phyloP scores from a whole-genome alignment of 2,113 vertebrate species.

The Triplophysa rosa region DNA sequence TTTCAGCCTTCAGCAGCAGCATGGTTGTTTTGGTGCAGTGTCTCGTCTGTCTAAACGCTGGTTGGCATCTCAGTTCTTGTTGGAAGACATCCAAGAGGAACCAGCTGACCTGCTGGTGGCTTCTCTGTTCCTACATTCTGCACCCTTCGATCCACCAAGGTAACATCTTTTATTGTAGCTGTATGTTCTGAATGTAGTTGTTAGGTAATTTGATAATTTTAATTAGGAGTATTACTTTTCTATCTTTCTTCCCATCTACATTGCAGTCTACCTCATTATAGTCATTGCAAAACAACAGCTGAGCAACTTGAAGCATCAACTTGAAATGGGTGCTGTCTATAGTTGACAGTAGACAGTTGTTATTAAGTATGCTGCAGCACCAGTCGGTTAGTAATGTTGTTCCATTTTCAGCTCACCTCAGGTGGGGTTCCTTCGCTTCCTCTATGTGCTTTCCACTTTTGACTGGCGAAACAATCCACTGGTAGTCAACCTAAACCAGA shows the following conservation, averaged over 20 bases:
- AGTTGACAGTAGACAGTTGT: conserved; percentile 29
- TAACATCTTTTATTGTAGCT: conserved; percentile 71
- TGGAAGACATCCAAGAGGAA: conserved; percentile 80
- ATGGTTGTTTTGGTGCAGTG: conserved; percentile 80
- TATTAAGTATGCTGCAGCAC: conserved; percentile 45
- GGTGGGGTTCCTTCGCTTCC: conserved; percentile 92
- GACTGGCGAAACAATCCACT: conserved; percentile 96
- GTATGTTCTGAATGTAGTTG: too few relatives aligned
- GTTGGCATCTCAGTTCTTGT: conserved; percentile 87
- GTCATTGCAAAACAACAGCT: too few relatives aligned
- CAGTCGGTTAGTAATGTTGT: neutral
- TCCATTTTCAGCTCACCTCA: conserved; percentile 82
- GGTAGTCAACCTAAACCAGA: conserved; percentile 86
- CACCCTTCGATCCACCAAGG: conserved; percentile 87
- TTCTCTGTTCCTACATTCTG: conserved; percentile 85
- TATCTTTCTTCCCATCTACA: too few relatives aligned
- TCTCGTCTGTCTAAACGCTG: conserved; percentile 92
- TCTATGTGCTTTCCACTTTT: conserved; percentile 85
- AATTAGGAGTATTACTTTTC: too few relatives aligned
- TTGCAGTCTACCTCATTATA: too few relatives aligned
- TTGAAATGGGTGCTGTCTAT: too few relatives aligned
- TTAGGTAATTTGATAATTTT: too few relatives aligned
- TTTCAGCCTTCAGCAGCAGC: conserved; percentile 89
- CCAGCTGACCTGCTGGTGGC: conserved; percentile 89
- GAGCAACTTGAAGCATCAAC: too few relatives aligned